Base-by-base conservation (phyloP, 2,888 invertebrate genomes). In the Nomada goodeniana region DNA sequence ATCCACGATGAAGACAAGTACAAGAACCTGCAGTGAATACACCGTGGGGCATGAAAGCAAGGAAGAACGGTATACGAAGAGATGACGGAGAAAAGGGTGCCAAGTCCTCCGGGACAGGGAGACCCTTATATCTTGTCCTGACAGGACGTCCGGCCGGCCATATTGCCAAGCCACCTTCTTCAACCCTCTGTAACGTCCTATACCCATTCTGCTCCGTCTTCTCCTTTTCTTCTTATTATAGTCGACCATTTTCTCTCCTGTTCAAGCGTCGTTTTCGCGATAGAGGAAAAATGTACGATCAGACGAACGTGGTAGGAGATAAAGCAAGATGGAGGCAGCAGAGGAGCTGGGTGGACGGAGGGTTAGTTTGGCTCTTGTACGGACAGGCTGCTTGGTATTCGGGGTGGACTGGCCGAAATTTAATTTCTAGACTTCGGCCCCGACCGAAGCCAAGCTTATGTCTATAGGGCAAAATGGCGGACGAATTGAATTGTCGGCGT, bases 401-500 rank as follows among this genome's bases (percentile, higher is more conserved):
- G 80, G 84, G 73, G 73, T 85, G 86, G 84, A 88, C 84, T 83
- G 77, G 82, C 78, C 77, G 82, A 91, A 93, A 92, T 92, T 92
- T 91, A 92, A 92, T 92, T 92, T 91, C 90, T 90, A 86, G 88
- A 88, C 89, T 89, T 89, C 81, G 80, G 85, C 15, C 76, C 76
- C 29, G 55, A 65, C 65, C 47, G 74, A 74, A 77, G 79, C 63
- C 68, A 74, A 26, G 71, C 73, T 87, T 77, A 67, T 69, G 82
- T 79, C 81, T 78, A 70, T 67, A 55, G 29, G 63, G 61, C 71
- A 76, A 84, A 84, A 55, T 82, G 60, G 69, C 81, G 67, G 47
- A 52, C 36, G 78, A 60, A 59, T 55, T 70, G 55, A 57, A n/a
- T 73, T 42, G 64, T 23, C 61, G 64, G 15, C 64, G 72, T 20